Percentiles rank a stretch among this genome's conserved stretches.
Conservation (phyloP, 92 coral and sea anemone species). For the Palythoa caribaeorum region DNA sequence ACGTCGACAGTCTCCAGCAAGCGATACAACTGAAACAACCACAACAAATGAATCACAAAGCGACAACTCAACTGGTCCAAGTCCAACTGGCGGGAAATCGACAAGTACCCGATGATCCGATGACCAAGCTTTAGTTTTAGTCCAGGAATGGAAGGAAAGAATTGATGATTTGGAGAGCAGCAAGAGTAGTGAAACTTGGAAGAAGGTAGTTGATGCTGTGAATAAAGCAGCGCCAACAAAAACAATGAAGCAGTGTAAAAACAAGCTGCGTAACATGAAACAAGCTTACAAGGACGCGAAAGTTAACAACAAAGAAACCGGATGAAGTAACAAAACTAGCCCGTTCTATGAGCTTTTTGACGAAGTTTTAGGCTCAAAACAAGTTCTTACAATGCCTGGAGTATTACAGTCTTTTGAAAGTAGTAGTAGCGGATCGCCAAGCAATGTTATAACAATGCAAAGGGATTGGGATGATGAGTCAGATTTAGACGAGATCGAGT, state of each 20-base stretch:
- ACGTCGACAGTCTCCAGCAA: constrained; percentile 37
- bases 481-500: constrained; percentile 21
- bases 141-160: constrained; percentile 71
- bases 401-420: constrained; percentile 2
- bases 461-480: constrained; percentile 24
- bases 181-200: constrained; percentile 59
- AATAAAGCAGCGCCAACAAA: constrained; percentile 64
- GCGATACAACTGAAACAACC: constrained; percentile 36
- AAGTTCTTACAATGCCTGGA: not conserved
- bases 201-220: constrained; percentile 51
- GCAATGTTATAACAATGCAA: constrained; percentile 24
- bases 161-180: constrained; percentile 61
- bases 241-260: not conserved
- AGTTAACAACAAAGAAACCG: not conserved
- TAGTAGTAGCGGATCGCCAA: constrained; percentile 34
- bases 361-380: not conserved
- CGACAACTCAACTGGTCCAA: constrained; percentile 24
- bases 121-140: constrained; percentile 54
- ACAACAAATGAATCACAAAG: constrained; percentile 37
- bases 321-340: not conserved
- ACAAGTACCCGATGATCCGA: constrained; percentile 58
- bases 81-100: constrained; percentile 21
- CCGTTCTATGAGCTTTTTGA: not conserved
- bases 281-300: not conserved
- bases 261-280: not conserved